Conservation (phyloP, 2,113 vertebrate genomes). For the Heloderma charlesbogerti region DNA sequence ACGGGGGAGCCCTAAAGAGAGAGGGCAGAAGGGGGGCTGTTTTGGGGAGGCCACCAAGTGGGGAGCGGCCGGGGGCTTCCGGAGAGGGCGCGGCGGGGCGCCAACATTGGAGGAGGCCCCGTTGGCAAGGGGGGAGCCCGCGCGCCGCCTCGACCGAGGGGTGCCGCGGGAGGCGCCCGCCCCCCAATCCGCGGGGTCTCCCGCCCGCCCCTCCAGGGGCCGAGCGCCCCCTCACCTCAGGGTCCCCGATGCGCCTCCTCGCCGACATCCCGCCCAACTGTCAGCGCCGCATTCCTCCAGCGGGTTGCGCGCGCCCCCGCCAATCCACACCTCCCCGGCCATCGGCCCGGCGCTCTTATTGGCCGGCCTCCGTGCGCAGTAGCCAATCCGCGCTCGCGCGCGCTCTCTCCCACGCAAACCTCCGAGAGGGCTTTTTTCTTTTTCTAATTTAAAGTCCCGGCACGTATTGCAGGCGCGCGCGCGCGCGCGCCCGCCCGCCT, state of each 20-base stretch:
- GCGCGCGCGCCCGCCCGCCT: not conserved
- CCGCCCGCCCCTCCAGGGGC: not conserved
- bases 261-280: slow-evolving; percentile 47
- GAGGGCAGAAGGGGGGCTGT: not conserved
- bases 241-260: slow-evolving; percentile 39
- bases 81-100: not conserved
- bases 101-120: not conserved
- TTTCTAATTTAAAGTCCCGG: slow-evolving; percentile 3
- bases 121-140: too few species aligned
- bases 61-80: not conserved
- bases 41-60: not conserved
- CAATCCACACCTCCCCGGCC: not conserved
- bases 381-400: not conserved
- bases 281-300: not conserved
- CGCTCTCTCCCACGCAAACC: not conserved
- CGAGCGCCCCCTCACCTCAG: slow-evolving; percentile 4
- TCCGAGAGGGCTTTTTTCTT: not conserved
- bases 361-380: not conserved
- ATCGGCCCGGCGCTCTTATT: not conserved
- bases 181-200: not conserved
- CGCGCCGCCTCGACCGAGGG: not conserved
- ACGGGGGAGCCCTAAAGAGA: not conserved
- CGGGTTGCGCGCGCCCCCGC: not conserved
- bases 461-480: not conserved
- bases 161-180: not conserved